Base-by-base conservation (phyloP, 2,888 invertebrate genomes). In the Glyphotaelius pellucidus region DNA sequence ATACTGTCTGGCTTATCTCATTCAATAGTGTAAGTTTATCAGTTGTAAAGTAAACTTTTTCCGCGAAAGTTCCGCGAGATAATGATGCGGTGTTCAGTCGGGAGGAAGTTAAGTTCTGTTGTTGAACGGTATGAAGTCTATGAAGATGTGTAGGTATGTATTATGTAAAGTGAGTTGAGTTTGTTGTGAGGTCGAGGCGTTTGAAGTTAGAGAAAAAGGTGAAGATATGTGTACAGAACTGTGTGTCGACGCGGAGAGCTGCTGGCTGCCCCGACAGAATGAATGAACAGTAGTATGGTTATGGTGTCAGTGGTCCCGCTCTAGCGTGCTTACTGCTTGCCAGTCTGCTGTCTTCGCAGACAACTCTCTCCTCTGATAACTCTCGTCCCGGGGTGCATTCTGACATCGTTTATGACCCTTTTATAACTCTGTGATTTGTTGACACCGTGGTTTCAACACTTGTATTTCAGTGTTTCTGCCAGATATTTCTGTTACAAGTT, bases 271-370 rank as follows among this genome's bases (percentile, higher is more conserved):
- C 52, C 67, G 25, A 88, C 67, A 35, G 35, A 91, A 87, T 91
- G 90, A 91, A 91, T 91, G 90, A 91, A 91, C 90, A 91, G 90
- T 91, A 91, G 90, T 91, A 15, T 88, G 67, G 32, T 47, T 91
- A n/a, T 88, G 67, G 32, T 47, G 47, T 86, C 11, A 30, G 86
- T 47, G 86, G 47, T 86, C 86, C 86, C 42, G 79, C 88, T 88
- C 88, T 79, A 67, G 79, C 88, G 12, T 84, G 67, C 67, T 67
- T 19, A 25, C 19, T 19, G 25, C 19, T 25, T 25, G 19, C 30
- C 32, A 81, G 30, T 32, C 81, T 81, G 4, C 35, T 30, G 88
- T 35, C 79, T 67, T 25, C 67, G 52, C 88, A 67, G 31, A 25
- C 88, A 32, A 88, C 88, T 88, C 88, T 88, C 88, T 88, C 88